These are phyloP conservation scores for Eupeodes latifasciatus DNA, from an alignment of 2,888 invertebrate species.

Conservation along the genomic window DNA sequence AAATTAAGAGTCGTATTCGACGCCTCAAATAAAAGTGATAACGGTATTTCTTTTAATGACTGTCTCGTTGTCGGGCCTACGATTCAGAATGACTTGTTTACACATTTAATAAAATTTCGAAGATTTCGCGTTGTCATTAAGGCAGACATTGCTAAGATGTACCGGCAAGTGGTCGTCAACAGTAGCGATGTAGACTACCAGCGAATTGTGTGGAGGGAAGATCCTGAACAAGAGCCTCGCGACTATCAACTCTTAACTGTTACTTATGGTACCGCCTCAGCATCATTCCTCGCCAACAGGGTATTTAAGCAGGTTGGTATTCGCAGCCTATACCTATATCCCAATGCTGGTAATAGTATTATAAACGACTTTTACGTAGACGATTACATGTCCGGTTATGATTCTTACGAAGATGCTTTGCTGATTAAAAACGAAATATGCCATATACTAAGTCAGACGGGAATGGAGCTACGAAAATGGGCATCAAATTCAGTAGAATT, in stretches of 20 bases:
- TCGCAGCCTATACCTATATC: not conserved
- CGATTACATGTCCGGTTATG: slow-evolving; percentile 3
- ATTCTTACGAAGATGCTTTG: not conserved
- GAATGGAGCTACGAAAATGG: slow-evolving; percentile 1
- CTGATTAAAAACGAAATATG: not conserved
- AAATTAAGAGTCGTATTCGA: slow-evolving; percentile 70
- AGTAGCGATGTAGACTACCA: not conserved
- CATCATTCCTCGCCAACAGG: not conserved
- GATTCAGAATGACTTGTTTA: not conserved
- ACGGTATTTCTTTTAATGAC: slow-evolving; percentile 40
- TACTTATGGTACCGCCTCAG: not conserved
- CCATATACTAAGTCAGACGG: not conserved
- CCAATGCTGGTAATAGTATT: not conserved
- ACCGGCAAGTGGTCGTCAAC: not conserved
- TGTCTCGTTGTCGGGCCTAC: not conserved
- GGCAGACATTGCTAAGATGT: not conserved
- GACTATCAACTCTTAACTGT: not conserved
- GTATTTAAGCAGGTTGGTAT: not conserved
- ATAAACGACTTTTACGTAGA: slow-evolving; percentile 2
- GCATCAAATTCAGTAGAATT: not conserved
- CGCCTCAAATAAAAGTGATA: slow-evolving; percentile 52
- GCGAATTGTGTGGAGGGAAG: not conserved
- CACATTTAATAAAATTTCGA: not conserved
- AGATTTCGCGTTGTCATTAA: not conserved
- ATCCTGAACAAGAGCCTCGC: not conserved